A percentile compares a stretch with the other conserved stretches of the same genome.
Conservation (phyloP, 2,888 invertebrate genomes). For the Bombylius major region DNA sequence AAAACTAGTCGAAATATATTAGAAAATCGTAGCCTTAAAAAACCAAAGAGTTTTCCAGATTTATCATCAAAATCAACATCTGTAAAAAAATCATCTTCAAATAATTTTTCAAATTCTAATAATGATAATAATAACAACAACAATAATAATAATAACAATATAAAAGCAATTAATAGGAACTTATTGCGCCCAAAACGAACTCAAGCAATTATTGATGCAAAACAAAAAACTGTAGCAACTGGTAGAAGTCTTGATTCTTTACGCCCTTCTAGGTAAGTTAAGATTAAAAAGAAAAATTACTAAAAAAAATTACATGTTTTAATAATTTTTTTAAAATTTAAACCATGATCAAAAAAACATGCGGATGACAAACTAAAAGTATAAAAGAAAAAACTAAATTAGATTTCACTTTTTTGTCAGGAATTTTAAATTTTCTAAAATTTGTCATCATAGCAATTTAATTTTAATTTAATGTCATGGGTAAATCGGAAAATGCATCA, state of each 20-base stretch:
- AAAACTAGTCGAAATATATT: conserved; percentile 3
- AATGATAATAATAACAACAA: background rate
- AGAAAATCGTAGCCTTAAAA: conserved; percentile 6
- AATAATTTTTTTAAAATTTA: too few relatives aligned
- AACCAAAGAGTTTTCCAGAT: conserved; percentile 10
- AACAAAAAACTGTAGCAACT: background rate
- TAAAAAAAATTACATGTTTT: too few relatives aligned
- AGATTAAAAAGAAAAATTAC: background rate
- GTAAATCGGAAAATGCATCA: too few relatives aligned
- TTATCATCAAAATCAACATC: background rate
- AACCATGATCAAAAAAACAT: too few relatives aligned
- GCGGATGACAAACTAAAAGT: too few relatives aligned
- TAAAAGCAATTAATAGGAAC: conserved; percentile 5
- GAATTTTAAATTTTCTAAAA: too few relatives aligned
- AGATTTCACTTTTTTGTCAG: too few relatives aligned
- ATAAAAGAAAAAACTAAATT: too few relatives aligned
- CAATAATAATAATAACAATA: conserved; percentile 5
- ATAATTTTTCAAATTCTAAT: background rate
- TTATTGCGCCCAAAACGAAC: background rate
- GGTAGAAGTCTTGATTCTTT: conserved; percentile 1
- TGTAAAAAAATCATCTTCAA: too few relatives aligned
- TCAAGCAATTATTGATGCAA: background rate
- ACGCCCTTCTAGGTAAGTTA: background rate
- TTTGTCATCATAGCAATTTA: too few relatives aligned
- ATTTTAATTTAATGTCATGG: too few relatives aligned